Evolutionary conservation across 2,888 invertebrate species (phyloP).

Genomic region (Galeruca laticollis): DNA sequence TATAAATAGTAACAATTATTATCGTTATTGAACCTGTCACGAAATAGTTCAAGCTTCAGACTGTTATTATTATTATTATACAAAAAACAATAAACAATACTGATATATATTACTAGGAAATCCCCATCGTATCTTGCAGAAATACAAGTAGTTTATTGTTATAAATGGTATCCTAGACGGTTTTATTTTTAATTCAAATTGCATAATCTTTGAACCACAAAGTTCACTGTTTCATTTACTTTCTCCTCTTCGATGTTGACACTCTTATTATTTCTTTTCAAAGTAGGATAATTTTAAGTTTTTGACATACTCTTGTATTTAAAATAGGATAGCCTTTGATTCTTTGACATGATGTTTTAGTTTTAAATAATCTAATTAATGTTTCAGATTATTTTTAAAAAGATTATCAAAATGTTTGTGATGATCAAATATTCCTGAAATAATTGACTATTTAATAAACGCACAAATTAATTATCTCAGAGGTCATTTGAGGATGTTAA

Average conservation of each 20-base stretch:
- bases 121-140: constrained; percentile 15
- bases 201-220: constrained; percentile 21
- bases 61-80: constrained; percentile 6
- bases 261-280: constrained; percentile 2
- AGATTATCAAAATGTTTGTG: too few relatives aligned
- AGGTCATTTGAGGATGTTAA: too few relatives aligned
- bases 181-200: constrained; percentile 11
- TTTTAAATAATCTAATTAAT: not conserved
- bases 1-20: constrained; percentile 16
- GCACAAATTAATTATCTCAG: too few relatives aligned
- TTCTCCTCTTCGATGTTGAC: constrained; percentile 14
- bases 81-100: constrained; percentile 6
- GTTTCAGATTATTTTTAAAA: not conserved
- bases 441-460: too few relatives aligned
- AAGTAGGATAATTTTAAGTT: constrained; percentile 5
- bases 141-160: constrained; percentile 5
- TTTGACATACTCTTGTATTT: constrained; percentile 9
- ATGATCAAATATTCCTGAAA: too few relatives aligned
- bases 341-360: not conserved
- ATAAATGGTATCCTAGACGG: constrained; percentile 22
- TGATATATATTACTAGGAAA: constrained; percentile 18
- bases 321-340: constrained; percentile 17
- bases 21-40: constrained; percentile 27
- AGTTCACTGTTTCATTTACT: constrained; percentile 10
- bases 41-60: constrained; percentile 21